Percentiles rank a stretch among this genome's conserved stretches.
Evolutionary conservation across 2,888 invertebrate genomes (phyloP).

Genomic region (Andrena chrysosceles): DNA sequence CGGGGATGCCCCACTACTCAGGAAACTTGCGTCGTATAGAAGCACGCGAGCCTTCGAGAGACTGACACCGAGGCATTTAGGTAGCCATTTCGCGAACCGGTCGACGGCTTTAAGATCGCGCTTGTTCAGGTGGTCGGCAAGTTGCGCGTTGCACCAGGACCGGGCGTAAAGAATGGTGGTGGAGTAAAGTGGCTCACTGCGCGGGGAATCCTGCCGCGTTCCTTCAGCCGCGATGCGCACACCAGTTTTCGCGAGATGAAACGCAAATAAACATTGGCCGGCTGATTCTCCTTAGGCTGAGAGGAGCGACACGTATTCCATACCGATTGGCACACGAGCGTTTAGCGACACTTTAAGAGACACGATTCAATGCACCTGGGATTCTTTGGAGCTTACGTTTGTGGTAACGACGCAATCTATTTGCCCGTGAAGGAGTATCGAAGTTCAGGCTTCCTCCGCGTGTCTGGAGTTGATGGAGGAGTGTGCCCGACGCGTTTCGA

Average conservation of each 20-base stretch:
- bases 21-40: background rate
- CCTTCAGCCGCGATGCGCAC: background rate
- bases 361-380: too few species aligned
- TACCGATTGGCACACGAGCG: too few species aligned
- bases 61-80: background rate
- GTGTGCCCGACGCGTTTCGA: too few species aligned
- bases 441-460: too few species aligned
- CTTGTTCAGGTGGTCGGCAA: background rate
- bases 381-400: too few species aligned
- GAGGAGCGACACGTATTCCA: background rate
- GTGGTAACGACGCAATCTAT: too few species aligned
- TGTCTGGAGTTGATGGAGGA: too few species aligned
- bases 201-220: background rate
- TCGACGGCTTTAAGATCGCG: background rate
- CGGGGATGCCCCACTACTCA: conserved; percentile 49
- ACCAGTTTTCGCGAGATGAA: background rate
- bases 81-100: conserved; percentile 11
- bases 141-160: background rate
- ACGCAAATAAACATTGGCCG: background rate
- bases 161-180: background rate
- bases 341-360: too few species aligned
- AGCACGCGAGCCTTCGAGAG: background rate
- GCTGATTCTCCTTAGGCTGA: background rate
- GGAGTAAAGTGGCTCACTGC: background rate
- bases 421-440: too few species aligned